Percentiles rank a stretch among this genome's conserved stretches.
These are phyloP conservation scores for Passer montanus DNA, from an alignment of 2,113 vertebrate genomes.

Conservation along the genomic window DNA sequence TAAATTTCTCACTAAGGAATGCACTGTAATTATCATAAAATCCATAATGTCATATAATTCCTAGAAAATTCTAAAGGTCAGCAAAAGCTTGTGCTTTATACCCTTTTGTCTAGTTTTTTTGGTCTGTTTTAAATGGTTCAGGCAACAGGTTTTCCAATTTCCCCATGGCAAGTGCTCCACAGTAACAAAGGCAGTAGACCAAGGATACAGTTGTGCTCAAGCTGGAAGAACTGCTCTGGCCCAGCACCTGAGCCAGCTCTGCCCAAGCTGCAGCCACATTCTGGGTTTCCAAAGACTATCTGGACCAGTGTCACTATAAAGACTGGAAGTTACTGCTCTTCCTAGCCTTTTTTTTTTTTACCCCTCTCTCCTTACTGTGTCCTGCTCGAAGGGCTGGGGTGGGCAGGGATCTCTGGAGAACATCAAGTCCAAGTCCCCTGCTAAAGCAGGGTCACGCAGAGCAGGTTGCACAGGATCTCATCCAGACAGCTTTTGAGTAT, in stretches of 20 bases:
- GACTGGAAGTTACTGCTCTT: background rate
- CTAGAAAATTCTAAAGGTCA: background rate
- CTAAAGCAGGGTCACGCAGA: background rate
- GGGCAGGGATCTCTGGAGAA: background rate
- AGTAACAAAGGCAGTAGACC: background rate
- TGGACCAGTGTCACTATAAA: background rate
- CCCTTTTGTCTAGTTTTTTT: background rate
- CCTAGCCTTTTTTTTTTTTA: background rate
- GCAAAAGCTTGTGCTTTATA: background rate
- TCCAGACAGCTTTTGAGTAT: background rate
- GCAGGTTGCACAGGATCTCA: background rate
- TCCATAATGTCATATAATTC: background rate
- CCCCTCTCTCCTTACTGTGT: background rate
- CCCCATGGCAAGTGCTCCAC: background rate
- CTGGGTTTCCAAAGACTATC: background rate
- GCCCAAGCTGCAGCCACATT: background rate
- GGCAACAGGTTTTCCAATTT: background rate
- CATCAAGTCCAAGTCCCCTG: background rate
- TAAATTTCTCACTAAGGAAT: background rate
- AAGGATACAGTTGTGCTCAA: background rate
- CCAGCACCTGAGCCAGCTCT: background rate
- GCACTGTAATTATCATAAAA: background rate
- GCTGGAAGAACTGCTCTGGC: background rate
- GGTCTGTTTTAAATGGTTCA: background rate
- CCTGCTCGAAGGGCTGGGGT: background rate